Conservation (phyloP, 1,140 invertebrate genomes). For the Archivesica marissinica region DNA sequence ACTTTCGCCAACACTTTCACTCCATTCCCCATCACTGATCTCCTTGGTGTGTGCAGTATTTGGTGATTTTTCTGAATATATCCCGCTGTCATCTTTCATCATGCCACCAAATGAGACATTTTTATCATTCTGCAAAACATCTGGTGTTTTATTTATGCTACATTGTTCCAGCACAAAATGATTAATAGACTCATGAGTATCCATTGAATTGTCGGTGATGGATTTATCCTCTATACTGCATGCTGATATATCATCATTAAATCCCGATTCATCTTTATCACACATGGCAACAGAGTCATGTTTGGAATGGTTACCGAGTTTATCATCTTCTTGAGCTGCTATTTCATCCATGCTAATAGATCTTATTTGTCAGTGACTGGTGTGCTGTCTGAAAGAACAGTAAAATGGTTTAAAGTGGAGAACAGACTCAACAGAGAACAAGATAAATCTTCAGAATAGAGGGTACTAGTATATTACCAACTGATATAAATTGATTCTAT, state of each 20-base stretch:
- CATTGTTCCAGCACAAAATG: neutral
- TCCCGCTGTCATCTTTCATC: slow-evolving; percentile 83
- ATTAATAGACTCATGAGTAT: neutral
- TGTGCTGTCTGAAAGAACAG: too few relatives aligned
- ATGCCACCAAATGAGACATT: slow-evolving; percentile 55
- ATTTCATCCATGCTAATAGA: neutral
- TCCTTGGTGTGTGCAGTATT: slow-evolving; percentile 67
- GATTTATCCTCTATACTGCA: slow-evolving; percentile 28
- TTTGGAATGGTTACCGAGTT: neutral
- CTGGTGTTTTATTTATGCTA: slow-evolving; percentile 11
- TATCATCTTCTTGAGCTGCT: neutral
- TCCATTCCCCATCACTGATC: slow-evolving; percentile 65
- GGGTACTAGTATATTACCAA: too few relatives aligned
- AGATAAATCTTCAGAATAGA: too few relatives aligned
- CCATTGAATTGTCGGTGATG: neutral
- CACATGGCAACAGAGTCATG: slow-evolving; percentile 20
- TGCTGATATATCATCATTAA: neutral
- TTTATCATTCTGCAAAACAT: neutral
- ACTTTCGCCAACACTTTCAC: slow-evolving; percentile 69
- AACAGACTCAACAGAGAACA: too few relatives aligned
- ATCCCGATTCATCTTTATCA: slow-evolving; percentile 63
- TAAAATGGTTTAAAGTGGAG: too few relatives aligned
- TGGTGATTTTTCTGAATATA: slow-evolving; percentile 79
- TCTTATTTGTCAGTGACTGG: too few relatives aligned
- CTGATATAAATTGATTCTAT: too few relatives aligned